These are phyloP conservation scores for Australoheros facetus DNA, from an alignment of 2,797 vertebrate genomes.

Conservation along the genomic window DNA sequence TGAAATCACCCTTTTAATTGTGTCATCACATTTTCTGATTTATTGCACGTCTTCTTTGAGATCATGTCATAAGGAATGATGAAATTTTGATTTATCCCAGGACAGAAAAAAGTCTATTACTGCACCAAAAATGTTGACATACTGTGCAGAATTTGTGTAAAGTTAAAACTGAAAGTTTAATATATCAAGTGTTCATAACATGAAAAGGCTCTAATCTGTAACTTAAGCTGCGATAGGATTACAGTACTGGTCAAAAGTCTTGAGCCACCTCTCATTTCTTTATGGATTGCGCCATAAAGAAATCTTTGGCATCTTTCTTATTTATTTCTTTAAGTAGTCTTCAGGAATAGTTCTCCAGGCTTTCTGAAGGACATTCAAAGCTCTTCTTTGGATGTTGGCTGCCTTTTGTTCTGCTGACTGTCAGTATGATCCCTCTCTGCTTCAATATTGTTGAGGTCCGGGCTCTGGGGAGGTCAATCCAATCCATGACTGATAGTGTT, in stretches of 20 bases:
- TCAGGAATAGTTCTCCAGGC: too few species aligned
- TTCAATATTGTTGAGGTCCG: too few species aligned
- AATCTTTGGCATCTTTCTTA: too few species aligned
- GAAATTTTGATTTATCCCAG: slow-evolving; percentile 15
- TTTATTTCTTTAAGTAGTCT: too few species aligned
- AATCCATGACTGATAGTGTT: too few species aligned
- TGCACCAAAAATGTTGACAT: not conserved
- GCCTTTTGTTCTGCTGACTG: too few species aligned
- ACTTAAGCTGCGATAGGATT: not conserved
- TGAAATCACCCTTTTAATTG: not conserved
- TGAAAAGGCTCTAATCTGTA: not conserved
- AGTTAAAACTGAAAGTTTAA: not conserved
- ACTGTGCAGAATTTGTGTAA: not conserved
- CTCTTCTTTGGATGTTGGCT: too few species aligned
- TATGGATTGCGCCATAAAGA: too few species aligned
- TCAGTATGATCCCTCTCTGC: too few species aligned
- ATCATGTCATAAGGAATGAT: not conserved
- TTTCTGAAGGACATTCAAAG: too few species aligned
- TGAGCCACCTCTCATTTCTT: too few species aligned
- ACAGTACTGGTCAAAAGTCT: not conserved
- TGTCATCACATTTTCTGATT: not conserved
- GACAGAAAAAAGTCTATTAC: not conserved
- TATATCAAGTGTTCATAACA: not conserved
- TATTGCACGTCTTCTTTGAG: not conserved
- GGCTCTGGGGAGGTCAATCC: too few species aligned